Evolutionary conservation across 2,888 invertebrate genomes (phyloP).

Genomic region (Strigamia maritima): DNA sequence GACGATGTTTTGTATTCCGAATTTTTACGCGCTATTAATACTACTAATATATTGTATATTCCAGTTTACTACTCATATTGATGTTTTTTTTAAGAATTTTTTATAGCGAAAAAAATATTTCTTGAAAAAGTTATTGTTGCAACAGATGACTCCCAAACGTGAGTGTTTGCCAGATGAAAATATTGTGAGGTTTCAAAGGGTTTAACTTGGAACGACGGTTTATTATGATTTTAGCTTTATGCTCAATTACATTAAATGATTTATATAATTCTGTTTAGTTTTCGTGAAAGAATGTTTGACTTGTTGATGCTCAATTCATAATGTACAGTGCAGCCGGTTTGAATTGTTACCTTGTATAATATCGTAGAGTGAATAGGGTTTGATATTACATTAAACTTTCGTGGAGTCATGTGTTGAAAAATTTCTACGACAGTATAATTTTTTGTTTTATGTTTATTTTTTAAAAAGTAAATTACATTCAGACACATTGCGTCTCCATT

Average conservation of each 20-base stretch:
- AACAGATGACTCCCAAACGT: neutral
- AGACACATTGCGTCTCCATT: neutral
- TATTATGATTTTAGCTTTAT: neutral
- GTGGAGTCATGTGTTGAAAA: constrained; percentile 11
- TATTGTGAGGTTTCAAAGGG: neutral
- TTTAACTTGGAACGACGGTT: neutral
- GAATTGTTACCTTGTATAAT: constrained; percentile 12
- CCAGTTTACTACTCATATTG: neutral
- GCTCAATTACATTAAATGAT: neutral
- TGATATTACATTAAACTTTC: neutral
- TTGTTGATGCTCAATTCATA: constrained; percentile 20
- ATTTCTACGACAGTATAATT: too few relatives aligned
- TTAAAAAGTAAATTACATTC: neutral
- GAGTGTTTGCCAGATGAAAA: neutral
- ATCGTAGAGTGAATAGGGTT: neutral
- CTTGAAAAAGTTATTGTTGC: neutral
- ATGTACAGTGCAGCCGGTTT: constrained; percentile 9
- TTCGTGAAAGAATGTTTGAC: neutral
- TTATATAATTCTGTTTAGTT: constrained; percentile 1
- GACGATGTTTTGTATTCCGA: neutral
- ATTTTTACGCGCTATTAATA: neutral
- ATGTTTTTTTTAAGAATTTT: neutral
- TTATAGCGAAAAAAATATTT: neutral
- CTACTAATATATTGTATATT: neutral
- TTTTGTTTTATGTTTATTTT: neutral